Conservation (phyloP, 23 tunicate genomes). For the Halocynthia roretzi region DNA sequence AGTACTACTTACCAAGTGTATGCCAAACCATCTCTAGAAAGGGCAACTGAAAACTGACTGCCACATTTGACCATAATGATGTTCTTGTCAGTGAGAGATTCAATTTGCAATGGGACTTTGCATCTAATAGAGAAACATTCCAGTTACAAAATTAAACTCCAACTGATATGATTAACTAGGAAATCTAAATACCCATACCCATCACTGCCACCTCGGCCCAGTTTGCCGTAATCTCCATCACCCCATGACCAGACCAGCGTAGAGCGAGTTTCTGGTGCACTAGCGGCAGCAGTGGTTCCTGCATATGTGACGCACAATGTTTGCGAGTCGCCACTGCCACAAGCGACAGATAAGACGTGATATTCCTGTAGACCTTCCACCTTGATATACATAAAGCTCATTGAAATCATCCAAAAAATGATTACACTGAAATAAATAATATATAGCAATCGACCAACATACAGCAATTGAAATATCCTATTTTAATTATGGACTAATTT, state of each 20-base stretch:
- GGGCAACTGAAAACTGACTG: slow-evolving; percentile 84
- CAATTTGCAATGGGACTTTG: slow-evolving; percentile 56
- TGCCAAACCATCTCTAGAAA: slow-evolving; percentile 46
- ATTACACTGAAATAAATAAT: not conserved
- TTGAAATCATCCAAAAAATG: not conserved
- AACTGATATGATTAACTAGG: not conserved
- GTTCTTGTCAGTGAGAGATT: slow-evolving; percentile 38
- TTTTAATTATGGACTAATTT: too few relatives aligned
- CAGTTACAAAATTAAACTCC: not conserved
- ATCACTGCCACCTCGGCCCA: slow-evolving; percentile 91
- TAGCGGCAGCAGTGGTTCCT: not conserved
- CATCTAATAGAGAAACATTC: slow-evolving; percentile 24
- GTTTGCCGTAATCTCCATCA: slow-evolving; percentile 93
- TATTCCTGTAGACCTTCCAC: slow-evolving; percentile 48
- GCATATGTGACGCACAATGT: slow-evolving; percentile 66
- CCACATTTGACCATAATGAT: slow-evolving; percentile 77
- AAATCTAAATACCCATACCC: slow-evolving; percentile 37
- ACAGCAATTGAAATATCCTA: too few relatives aligned
- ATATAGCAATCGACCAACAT: too few relatives aligned
- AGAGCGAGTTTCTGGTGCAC: not conserved
- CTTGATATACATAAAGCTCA: slow-evolving; percentile 3
- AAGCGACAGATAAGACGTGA: slow-evolving; percentile 56
- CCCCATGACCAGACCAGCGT: slow-evolving; percentile 97
- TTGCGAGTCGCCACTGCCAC: slow-evolving; percentile 89
- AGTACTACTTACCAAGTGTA: slow-evolving; percentile 57